Base-by-base conservation (phyloP, 2,888 invertebrate genomes). In the Pomacea canaliculata region DNA sequence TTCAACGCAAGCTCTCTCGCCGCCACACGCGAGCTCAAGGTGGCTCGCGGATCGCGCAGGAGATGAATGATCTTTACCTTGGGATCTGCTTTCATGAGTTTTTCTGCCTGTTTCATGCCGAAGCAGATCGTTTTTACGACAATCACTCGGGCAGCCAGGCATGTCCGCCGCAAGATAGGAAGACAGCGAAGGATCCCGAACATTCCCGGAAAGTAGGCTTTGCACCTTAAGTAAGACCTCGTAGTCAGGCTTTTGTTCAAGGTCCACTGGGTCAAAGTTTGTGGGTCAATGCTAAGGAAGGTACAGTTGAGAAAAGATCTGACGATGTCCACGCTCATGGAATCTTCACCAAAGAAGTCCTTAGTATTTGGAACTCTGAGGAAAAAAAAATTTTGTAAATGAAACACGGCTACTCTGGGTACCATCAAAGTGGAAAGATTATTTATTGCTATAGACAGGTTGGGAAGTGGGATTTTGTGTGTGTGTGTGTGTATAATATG, bases 51-150 rank as follows among this genome's bases (percentile, higher is more conserved):
- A 59, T 77, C 76, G 10, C 76, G 72, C n/a, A 77, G 18, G 8
- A 77, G 65, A 48, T 77, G 76, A 37, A 77, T 46, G 27, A 76
- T 62, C 62, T 76, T 76, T 7, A 76, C 46, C 49, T 46, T n/a
- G 37, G 76, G 76, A 60, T 71, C 68, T 5, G 9, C 37, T 19
- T 46, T 37, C 48, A 76, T 18, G 12, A 76, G 68, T 4, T 12
- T 18, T 5, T 27, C 37, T 7, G 63, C 63, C 71, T 71, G 68
- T 16, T 66, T 71, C 71, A 76, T 51, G 51, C 27, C 49, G 63
- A 76, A 68, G 67, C 76, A 68, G 51, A 76, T 76, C 23, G 70
- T 72, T 46, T 76, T 76, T 37, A 76, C 51, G 9, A 37, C 37
- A 7, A 68, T 63, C 19, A 76, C 67, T 46, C 62, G 16, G 9